Evolutionary conservation across 2,797 vertebrate genomes (phyloP), one percentile per base, ranked within the genome.

Genomic region (Darevskia nairensis): DNA sequence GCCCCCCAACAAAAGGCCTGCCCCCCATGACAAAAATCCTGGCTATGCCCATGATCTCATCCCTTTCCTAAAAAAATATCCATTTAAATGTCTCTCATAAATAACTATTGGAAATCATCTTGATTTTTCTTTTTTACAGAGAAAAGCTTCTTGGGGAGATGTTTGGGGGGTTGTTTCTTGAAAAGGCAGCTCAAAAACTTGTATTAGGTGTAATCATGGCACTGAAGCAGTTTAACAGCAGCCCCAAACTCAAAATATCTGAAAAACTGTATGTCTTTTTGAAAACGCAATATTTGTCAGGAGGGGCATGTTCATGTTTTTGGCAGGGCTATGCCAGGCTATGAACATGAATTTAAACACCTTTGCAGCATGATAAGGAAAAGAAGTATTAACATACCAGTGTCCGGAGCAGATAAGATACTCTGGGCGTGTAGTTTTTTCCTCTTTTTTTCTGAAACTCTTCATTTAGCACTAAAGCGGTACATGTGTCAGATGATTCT

Each of bases 341-440:
- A 25, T 68, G 19, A 75, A n/a, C 71, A 75, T 39, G 78, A 76
- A 85, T 89, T 66, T 81, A 85, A 81, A 89, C 71, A 89, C 88
- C 88, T 89, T 81, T 86, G 61, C 83, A 86, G 46, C 78, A 41
- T 59, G 88, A 89, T 89, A 89, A 89, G 84, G 72, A 82, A 76
- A 89, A 81, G 41, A 81, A 89, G 71, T 86, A 89, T 89, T 76
- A 68, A 81, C 88, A 82, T 55, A 89, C 83, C 61, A 25, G 84
- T 89, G 88, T 86, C 78, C 59, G 23, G 11, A 46, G 41, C 32
- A 89, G 88, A 89, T 89, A 89, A 89, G 88, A 39, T 59, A 61
- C 46, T 23, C 59, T 76, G 88, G 88, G 88, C 17, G 88, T 84
- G 88, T 76, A 81, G 71, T 19, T n/a, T 71, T n/a, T 32, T 88